Base-by-base conservation (phyloP, 2,888 invertebrate species). In the Lasius fuliginosus region DNA sequence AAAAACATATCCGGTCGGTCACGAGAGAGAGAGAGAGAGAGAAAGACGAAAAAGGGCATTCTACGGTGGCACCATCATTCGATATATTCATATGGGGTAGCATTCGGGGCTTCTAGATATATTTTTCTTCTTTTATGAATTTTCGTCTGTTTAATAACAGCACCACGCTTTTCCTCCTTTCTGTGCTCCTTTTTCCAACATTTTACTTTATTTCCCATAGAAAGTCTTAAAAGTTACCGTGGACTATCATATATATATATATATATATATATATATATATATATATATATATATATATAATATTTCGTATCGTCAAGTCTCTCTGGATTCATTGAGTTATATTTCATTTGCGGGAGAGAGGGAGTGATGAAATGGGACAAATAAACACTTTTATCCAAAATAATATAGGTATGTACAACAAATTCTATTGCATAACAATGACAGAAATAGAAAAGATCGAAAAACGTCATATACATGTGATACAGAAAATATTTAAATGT, bases 31-130 rank as follows among this genome's bases (percentile, higher is more conserved):
- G 49, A 18, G 18, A 18, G 6, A n/a, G 53, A n/a, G 8, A 53
- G n/a, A n/a, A n/a, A 53, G n/a, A 46, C 15, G 42, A 23, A 36
- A 77, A 90, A 89, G 92, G 91, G 93, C 92, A 93, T 90, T 91
- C 90, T 88, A 89, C 90, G 90, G 4, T 30, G 53, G 40, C 53
- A 27, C 5, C 49, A 30, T 27, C 27, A 36, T 76, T 23, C 23
- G 23, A 23, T 23, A 23, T 23, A 23, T 23, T 23, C 23, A 65
- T 23, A 33, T 4, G 6, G 23, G 27, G 0, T 65, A 36, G 33
- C 12, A 40, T 65, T 65, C 6, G 18, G 11, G 1, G 0, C 5
- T 56, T 30, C 8, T 56, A 5, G 18, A 74, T 74, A n/a, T 18
- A 49, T 64, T 33, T 64, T 30, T 33, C 33, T 62, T 23, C 11